These are phyloP conservation scores for Microplitis deprimator DNA, from an alignment of 2,888 invertebrate species.

Conservation along the genomic window DNA sequence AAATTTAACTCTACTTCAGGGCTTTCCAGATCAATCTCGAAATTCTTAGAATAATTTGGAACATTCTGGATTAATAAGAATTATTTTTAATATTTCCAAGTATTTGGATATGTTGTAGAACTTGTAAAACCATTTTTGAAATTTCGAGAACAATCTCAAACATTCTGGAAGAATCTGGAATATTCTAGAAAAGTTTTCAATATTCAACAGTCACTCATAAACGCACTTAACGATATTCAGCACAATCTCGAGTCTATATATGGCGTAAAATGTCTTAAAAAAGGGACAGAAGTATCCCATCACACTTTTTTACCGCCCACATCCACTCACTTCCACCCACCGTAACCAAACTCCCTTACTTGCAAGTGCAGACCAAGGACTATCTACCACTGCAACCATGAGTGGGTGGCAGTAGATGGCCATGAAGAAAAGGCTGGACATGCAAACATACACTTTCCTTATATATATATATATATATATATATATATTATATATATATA, in stretches of 20 bases:
- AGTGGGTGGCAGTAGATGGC: too few relatives aligned
- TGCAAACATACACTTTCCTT: too few relatives aligned
- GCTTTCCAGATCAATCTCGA: too few relatives aligned
- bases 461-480: too few relatives aligned
- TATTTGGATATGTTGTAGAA: neutral
- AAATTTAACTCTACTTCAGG: too few relatives aligned
- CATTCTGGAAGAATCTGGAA: neutral
- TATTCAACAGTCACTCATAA: neutral
- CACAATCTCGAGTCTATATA: too few relatives aligned
- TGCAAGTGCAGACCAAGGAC: neutral
- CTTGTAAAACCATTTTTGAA: neutral
- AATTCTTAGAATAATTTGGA: too few relatives aligned
- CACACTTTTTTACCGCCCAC: neutral
- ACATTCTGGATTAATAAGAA: too few relatives aligned
- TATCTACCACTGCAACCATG: neutral
- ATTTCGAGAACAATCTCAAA: neutral
- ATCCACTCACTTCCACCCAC: neutral
- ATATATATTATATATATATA: too few relatives aligned
- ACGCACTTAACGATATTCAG: neutral
- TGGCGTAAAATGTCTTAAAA: neutral
- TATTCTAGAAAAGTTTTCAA: neutral
- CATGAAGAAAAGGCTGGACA: neutral
- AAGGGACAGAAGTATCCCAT: neutral
- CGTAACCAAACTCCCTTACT: constrained; percentile 11
- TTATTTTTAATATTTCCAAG: neutral